phyloP scores from a whole-genome alignment of 2,113 vertebrate genomes.

The Aythya baeri region DNA sequence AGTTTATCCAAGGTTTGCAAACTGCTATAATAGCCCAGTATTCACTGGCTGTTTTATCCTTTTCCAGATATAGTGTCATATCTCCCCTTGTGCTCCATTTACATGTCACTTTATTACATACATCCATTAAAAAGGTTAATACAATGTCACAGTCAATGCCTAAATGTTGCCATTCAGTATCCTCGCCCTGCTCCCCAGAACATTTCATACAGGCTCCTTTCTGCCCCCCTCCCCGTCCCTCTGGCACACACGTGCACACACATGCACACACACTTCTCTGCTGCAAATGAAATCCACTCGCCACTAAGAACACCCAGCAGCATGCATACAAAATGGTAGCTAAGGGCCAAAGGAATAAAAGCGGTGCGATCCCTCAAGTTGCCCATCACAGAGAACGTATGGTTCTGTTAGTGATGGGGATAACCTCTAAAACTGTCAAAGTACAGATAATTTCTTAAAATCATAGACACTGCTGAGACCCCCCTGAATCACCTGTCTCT shows the following conservation, averaged over 20 bases:
- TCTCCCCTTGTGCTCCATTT: slow-evolving; percentile 83
- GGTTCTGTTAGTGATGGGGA: not conserved
- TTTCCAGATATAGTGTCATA: slow-evolving; percentile 84
- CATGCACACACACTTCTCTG: slow-evolving; percentile 31
- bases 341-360: slow-evolving; percentile 70
- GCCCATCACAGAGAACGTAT: not conserved
- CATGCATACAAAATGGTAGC: slow-evolving; percentile 60
- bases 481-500: not conserved
- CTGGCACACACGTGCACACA: not conserved
- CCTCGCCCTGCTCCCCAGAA: slow-evolving; percentile 40
- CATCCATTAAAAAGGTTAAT: slow-evolving; percentile 83
- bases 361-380: not conserved
- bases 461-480: not conserved
- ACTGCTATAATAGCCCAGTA: slow-evolving; percentile 90
- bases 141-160: slow-evolving; percentile 79
- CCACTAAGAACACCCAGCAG: slow-evolving; percentile 65
- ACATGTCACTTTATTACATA: slow-evolving; percentile 85
- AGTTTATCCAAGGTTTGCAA: slow-evolving; percentile 94
- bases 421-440: not conserved
- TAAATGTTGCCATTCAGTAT: slow-evolving; percentile 77
- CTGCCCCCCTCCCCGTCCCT: slow-evolving; percentile 20
- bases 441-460: slow-evolving; percentile 20
- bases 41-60: slow-evolving; percentile 86
- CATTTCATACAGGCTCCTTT: slow-evolving; percentile 60
- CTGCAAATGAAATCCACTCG: slow-evolving; percentile 71